A percentile compares a stretch with the other conserved stretches of the same genome.
Evolutionary conservation across 2,113 vertebrate species (phyloP).

Genomic region (Syrrhaptes paradoxus): DNA sequence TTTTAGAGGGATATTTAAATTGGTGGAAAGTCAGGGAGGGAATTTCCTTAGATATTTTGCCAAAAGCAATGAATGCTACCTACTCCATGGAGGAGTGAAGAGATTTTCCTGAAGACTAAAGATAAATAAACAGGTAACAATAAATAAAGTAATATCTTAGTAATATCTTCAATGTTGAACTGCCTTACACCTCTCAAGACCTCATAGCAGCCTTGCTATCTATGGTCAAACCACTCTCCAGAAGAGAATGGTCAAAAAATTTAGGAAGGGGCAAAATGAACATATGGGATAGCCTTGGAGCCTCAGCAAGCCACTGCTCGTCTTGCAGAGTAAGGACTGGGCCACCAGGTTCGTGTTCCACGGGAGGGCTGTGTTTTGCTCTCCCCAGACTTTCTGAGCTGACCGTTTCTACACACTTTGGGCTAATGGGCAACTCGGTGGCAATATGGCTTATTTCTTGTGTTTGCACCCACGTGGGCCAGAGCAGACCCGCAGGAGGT

Average conservation of each 20-base stretch:
- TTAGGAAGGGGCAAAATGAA: background rate
- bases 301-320: background rate
- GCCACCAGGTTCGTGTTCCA: background rate
- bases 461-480: background rate
- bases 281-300: background rate
- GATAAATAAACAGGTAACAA: background rate
- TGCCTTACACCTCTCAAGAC: background rate
- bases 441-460: background rate
- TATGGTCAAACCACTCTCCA: background rate
- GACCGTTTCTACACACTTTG: background rate
- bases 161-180: background rate
- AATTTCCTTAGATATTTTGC: background rate
- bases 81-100: fast-evolving
- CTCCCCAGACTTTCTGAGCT: background rate
- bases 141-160: background rate
- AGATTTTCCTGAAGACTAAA: background rate
- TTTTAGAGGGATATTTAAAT: background rate
- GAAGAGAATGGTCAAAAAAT: background rate
- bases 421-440: background rate
- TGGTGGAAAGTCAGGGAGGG: background rate
- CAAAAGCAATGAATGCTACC: background rate
- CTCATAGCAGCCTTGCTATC: fast-evolving
- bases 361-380: background rate
- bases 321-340: background rate
- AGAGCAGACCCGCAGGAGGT: background rate